phyloP scores from a whole-genome alignment of 2,797 vertebrate genomes.

The Alectoris magna region DNA sequence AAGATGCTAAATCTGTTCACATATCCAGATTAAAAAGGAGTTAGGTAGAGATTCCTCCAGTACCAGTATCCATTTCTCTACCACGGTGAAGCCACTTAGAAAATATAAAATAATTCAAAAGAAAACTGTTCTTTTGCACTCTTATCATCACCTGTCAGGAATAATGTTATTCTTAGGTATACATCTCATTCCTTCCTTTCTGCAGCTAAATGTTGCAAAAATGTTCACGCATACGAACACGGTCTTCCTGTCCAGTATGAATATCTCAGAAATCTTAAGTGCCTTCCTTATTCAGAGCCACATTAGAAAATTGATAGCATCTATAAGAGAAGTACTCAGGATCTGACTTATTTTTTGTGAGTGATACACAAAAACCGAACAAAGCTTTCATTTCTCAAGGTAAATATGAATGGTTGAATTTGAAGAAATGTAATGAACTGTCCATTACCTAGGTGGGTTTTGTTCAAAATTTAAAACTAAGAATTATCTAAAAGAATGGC shows the following conservation, averaged over 20 bases:
- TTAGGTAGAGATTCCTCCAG: background rate
- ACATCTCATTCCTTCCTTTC: background rate
- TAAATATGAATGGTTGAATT: background rate
- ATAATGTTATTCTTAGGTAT: background rate
- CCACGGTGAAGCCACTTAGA: background rate
- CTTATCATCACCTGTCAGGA: background rate
- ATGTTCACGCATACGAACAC: background rate
- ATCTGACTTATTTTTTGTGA: background rate
- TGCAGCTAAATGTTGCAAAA: background rate
- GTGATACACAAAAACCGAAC: background rate
- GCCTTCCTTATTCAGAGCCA: background rate
- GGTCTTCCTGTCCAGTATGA: background rate
- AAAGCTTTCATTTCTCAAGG: background rate
- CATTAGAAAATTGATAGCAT: fast-evolving
- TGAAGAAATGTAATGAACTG: background rate
- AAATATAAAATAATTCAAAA: background rate
- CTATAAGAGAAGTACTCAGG: background rate
- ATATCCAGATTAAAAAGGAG: background rate
- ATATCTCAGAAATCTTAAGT: background rate
- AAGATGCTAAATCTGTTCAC: background rate
- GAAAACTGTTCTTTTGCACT: background rate
- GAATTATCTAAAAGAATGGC: background rate
- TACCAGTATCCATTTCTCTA: background rate
- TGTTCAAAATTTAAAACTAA: background rate
- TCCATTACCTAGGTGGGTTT: background rate